phyloP scores from a whole-genome alignment of 2,888 invertebrate species.

The Sarcophaga rosellei region DNA sequence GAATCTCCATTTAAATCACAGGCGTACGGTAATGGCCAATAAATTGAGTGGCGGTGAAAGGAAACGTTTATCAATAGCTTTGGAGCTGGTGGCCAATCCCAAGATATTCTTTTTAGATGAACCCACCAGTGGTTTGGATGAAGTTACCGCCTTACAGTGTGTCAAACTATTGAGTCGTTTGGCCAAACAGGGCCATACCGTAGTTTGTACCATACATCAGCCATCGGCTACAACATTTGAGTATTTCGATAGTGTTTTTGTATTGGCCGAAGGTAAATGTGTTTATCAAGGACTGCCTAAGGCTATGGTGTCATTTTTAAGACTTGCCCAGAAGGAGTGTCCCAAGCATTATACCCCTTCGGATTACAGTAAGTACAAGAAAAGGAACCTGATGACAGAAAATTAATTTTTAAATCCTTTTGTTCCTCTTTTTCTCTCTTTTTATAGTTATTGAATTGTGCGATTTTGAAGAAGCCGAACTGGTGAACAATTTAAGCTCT shows the following conservation, averaged over 20 bases:
- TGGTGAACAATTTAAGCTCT: conserved; percentile 82
- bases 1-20: conserved; percentile 79
- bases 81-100: conserved; percentile 92
- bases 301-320: conserved; percentile 84
- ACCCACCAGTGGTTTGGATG: conserved; percentile 88
- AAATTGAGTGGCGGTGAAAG: conserved; percentile 90
- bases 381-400: not conserved
- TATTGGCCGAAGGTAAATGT: conserved; percentile 85
- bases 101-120: conserved; percentile 92
- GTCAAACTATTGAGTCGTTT: conserved; percentile 83
- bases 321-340: conserved; percentile 83
- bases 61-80: conserved; percentile 89
- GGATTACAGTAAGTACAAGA: conserved; percentile 84
- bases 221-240: conserved; percentile 86
- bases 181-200: conserved; percentile 85
- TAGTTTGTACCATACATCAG: conserved; percentile 88
- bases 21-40: conserved; percentile 80
- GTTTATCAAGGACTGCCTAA: conserved; percentile 85
- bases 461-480: conserved; percentile 83
- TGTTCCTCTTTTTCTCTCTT: conserved; percentile 1
- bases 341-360: conserved; percentile 87
- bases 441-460: conserved; percentile 84
- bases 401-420: not conserved
- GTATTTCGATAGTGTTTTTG: conserved; percentile 86
- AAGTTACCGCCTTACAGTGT: conserved; percentile 85